These are phyloP conservation scores for Dasypus novemcinctus DNA, from an alignment of 2,113 vertebrate species.

Conservation along the genomic window DNA sequence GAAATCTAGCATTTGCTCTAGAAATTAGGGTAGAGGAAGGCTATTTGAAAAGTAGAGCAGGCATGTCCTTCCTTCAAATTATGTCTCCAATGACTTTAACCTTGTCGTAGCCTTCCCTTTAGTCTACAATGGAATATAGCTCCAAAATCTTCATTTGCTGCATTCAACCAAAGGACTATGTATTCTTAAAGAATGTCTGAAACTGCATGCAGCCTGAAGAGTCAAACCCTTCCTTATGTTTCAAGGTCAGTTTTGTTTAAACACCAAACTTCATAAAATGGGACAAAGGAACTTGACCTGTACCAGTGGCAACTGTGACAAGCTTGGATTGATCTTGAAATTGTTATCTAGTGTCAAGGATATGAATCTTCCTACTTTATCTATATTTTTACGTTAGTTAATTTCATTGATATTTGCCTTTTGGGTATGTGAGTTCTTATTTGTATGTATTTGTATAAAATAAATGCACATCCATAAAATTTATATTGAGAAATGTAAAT, in stretches of 20 bases:
- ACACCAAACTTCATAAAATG: not conserved
- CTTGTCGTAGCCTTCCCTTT: not conserved
- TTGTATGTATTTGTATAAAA: not conserved
- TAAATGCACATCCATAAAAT: not conserved
- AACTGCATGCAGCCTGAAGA: not conserved
- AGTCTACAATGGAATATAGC: not conserved
- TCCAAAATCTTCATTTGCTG: not conserved
- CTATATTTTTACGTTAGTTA: not conserved
- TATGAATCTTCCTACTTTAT: not conserved
- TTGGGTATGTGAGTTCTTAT: not conserved
- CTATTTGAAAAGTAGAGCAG: not conserved
- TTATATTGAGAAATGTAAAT: not conserved
- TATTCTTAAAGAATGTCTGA: not conserved
- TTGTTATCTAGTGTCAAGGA: not conserved
- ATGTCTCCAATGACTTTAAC: not conserved
- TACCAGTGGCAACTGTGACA: not conserved
- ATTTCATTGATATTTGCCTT: not conserved
- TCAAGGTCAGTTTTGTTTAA: conserved; percentile 24
- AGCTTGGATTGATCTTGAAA: not conserved
- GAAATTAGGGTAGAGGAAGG: not conserved
- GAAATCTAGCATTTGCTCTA: not conserved
- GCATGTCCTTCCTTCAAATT: not conserved
- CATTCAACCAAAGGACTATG: not conserved
- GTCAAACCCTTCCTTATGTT: not conserved
- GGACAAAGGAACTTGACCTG: not conserved